Base-by-base conservation (phyloP, 2,888 invertebrate genomes). In the Muschampia staudingeri region DNA sequence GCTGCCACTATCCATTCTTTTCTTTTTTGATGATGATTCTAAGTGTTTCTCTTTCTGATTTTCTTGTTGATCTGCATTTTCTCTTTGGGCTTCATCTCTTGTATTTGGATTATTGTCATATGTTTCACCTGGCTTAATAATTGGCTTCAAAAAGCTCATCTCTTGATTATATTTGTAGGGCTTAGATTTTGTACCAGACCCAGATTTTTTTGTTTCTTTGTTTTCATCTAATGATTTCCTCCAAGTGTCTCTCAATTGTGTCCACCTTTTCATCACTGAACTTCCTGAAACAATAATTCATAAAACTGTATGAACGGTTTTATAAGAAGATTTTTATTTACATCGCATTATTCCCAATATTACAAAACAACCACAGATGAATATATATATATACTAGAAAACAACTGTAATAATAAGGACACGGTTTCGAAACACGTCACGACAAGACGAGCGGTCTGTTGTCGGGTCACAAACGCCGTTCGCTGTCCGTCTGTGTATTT, bases 51-150 rank as follows among this genome's bases (percentile, higher is more conserved):
- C 71, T 71, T 71, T 71, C 71, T 71, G 71, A 42, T 42, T 71
- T 71, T n/a, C 71, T 71, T 71, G 71, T 71, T 71, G 71, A 71
- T 71, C 71, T n/a, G n/a, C 71, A 71, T 71, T 71, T 71, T 71
- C 71, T 42, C 42, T 71, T 71, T 71, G 42, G 71, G 42, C 71
- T 71, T 71, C 71, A 25, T 71, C 71, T 40, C 42, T 71, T 71
- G 71, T 71, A 71, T 42, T 71, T 71, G 71, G 71, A 42, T 42
- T 71, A 71, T 42, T 71, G 71, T 71, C 71, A 56, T 56, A 56
- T 56, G 56, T 56, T 56, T 56, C 56, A 56, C 56, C 56, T 56
- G 56, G 56, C 56, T 56, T 56, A 56, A 56, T 56, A 56, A 56
- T 56, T 56, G 56, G 56, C 56, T 56, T 56, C 56, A 56, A 56